A percentile compares a stretch with the other conserved stretches of the same genome.
Conservation (phyloP, 2,797 vertebrate genomes). For the Diplodus sargus region DNA sequence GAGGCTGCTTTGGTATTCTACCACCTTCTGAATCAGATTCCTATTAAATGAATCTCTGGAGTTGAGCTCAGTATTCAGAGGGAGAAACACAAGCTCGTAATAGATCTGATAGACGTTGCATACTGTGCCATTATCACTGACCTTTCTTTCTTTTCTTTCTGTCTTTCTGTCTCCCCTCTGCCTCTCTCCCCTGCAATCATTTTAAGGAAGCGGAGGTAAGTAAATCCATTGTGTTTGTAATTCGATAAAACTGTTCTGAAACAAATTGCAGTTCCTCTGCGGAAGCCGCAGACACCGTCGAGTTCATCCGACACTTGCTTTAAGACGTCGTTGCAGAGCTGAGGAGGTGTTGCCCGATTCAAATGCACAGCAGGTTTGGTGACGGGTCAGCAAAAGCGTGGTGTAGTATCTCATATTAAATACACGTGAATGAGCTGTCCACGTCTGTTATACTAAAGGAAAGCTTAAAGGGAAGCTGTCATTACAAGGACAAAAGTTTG, state of each 20-base stretch:
- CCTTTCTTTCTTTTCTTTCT: constrained; percentile 77
- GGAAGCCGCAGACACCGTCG: constrained; percentile 2
- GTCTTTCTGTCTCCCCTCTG: constrained; percentile 49
- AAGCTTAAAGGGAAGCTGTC: not conserved
- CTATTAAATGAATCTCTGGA: constrained; percentile 64
- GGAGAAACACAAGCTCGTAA: constrained; percentile 64
- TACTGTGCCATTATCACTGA: constrained; percentile 75
- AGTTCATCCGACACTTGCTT: constrained; percentile 22
- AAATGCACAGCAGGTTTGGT: constrained; percentile 45
- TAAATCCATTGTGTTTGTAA: constrained; percentile 62
- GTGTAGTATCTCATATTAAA: constrained; percentile 51
- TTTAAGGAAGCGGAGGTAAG: constrained; percentile 97
- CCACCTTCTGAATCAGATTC: constrained; percentile 61
- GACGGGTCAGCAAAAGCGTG: constrained; percentile 27
- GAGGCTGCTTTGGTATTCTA: constrained; percentile 49
- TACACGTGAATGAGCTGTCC: not conserved
- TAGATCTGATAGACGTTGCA: constrained; percentile 64
- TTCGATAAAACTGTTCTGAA: constrained; percentile 26
- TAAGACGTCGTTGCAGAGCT: constrained; percentile 24
- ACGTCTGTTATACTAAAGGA: not conserved
- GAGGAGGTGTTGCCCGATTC: constrained; percentile 41
- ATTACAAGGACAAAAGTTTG: not conserved
- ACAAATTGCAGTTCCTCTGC: constrained; percentile 3
- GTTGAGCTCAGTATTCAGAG: constrained; percentile 70
- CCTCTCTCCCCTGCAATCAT: constrained; percentile 82